Conservation (phyloP, 1,140 invertebrate species). For the Bombus ignitus region DNA sequence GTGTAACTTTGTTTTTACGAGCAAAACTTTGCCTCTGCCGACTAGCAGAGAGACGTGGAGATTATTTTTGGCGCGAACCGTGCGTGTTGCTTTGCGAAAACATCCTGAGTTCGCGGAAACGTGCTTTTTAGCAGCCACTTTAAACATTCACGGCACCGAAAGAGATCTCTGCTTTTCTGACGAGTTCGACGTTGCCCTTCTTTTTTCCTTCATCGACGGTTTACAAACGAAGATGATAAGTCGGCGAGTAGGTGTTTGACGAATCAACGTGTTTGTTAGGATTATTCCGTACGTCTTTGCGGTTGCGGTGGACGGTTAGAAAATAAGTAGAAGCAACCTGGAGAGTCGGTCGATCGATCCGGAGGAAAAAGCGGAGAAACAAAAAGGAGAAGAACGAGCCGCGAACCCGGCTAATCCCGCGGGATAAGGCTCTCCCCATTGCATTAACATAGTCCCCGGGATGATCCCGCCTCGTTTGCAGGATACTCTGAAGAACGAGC, state of each 20-base stretch:
- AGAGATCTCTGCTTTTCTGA: constrained; percentile 3
- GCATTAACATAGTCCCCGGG: constrained; percentile 75
- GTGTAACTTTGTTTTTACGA: constrained; percentile 73
- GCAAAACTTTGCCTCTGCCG: constrained; percentile 53
- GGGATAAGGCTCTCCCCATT: constrained; percentile 70
- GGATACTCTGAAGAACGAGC: constrained; percentile 76
- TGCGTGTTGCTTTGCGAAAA: constrained; percentile 66
- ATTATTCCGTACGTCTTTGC: neutral
- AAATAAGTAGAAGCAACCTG: neutral
- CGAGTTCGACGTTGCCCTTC: neutral
- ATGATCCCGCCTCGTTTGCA: constrained; percentile 77
- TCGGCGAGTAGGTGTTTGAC: neutral
- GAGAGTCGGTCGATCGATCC: constrained; percentile 3
- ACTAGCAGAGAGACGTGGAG: constrained; percentile 40
- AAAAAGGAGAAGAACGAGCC: constrained; percentile 17
- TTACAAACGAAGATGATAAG: too few relatives aligned
- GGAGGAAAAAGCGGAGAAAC: neutral
- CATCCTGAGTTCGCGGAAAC: constrained; percentile 70
- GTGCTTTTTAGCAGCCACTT: constrained; percentile 45
- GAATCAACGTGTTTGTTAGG: neutral
- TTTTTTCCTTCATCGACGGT: too few relatives aligned
- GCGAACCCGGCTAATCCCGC: constrained; percentile 62
- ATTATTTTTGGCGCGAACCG: constrained; percentile 72
- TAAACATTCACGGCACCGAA: neutral
- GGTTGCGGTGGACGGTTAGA: neutral